Evolutionary conservation across 2,888 invertebrate species (phyloP).

Genomic region (Lacanobia oleracea): DNA sequence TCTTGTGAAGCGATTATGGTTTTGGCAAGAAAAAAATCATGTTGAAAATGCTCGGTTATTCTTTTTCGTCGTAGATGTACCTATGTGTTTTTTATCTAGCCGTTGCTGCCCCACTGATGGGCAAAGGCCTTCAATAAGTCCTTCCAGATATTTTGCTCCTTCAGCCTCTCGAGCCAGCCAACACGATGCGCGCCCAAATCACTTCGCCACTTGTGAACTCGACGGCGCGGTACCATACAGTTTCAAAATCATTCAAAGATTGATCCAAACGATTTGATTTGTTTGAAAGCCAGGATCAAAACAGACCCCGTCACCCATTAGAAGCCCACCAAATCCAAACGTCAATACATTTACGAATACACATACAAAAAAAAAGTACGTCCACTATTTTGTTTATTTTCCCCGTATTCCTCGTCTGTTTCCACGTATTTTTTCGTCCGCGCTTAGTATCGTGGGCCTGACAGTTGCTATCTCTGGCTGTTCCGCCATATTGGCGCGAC

Average conservation of each 20-base stretch:
- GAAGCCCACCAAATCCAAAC: conserved; percentile 24
- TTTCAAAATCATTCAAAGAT: too few relatives aligned
- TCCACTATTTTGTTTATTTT: conserved; percentile 47
- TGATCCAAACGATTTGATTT: neutral
- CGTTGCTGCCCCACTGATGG: too few relatives aligned
- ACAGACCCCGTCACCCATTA: neutral
- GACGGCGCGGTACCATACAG: too few relatives aligned
- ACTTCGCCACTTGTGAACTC: too few relatives aligned
- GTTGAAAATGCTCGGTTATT: too few relatives aligned
- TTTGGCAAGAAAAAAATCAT: neutral
- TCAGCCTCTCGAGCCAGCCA: too few relatives aligned
- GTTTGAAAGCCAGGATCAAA: conserved; percentile 11
- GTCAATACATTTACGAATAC: conserved; percentile 43
- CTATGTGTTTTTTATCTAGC: too few relatives aligned
- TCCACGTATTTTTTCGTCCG: conserved; percentile 61
- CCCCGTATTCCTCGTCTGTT: conserved; percentile 54
- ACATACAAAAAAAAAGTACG: conserved; percentile 22
- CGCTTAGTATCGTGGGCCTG: conserved; percentile 67
- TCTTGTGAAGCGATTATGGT: neutral
- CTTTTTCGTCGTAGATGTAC: too few relatives aligned
- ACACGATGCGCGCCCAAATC: too few relatives aligned
- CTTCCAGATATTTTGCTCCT: too few relatives aligned
- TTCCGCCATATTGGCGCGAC: conserved; percentile 69
- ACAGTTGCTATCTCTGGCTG: conserved; percentile 72
- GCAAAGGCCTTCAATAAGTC: too few relatives aligned